phyloP scores from a whole-genome alignment of 1,140 invertebrate genomes.

The Grapholita molesta region DNA sequence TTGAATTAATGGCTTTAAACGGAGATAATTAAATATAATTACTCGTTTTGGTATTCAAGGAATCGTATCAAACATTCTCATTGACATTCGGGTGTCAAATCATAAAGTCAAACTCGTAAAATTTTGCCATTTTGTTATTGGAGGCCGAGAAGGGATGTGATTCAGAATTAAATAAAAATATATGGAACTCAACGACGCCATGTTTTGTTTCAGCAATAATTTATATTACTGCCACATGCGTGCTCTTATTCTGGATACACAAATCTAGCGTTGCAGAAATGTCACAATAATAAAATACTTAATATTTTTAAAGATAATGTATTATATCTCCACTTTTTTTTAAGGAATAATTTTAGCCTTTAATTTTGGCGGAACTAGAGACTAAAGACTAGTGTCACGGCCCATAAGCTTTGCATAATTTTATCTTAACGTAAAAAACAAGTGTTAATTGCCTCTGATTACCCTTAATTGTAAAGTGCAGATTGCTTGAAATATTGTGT shows the following conservation, averaged over 20 bases:
- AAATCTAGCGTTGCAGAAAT: too few relatives aligned
- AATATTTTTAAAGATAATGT: too few relatives aligned
- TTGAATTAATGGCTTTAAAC: slow-evolving; percentile 2
- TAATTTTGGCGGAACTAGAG: not conserved
- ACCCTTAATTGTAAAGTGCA: slow-evolving; percentile 10
- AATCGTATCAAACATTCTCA: slow-evolving; percentile 1
- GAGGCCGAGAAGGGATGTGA: not conserved
- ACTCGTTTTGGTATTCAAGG: not conserved
- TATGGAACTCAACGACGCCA: not conserved
- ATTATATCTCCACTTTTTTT: too few relatives aligned
- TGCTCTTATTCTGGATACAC: too few relatives aligned
- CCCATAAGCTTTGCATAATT: not conserved
- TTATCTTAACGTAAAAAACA: not conserved
- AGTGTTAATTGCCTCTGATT: slow-evolving; percentile 12
- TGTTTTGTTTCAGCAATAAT: not conserved
- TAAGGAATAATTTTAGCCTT: not conserved
- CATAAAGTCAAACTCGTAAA: not conserved
- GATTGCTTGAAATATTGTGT: slow-evolving; percentile 15
- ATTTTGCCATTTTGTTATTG: not conserved
- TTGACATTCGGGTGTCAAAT: not conserved
- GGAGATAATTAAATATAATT: slow-evolving; percentile 11
- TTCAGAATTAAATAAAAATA: not conserved
- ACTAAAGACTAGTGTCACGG: too few relatives aligned
- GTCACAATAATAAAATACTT: too few relatives aligned
- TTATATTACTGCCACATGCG: too few relatives aligned